Base-by-base conservation (phyloP, 2,113 vertebrate species). In the Callipepla californica region DNA sequence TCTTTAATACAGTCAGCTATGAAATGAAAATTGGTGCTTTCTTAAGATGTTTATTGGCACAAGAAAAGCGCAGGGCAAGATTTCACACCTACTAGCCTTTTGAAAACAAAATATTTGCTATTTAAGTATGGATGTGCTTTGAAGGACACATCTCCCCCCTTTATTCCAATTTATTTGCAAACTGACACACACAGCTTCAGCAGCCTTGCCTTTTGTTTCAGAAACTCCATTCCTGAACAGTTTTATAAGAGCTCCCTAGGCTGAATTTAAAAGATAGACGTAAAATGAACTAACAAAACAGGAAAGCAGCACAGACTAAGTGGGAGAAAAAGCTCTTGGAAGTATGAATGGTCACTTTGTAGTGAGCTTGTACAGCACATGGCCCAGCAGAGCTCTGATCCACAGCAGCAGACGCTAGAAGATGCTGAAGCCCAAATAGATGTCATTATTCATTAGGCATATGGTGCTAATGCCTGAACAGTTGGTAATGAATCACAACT, bases 91-190 rank as follows among this genome's bases (percentile, higher is more conserved):
- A 36, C n/a, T 48, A 58, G 25, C 18, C 65, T 53, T 4, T 45
- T 12, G 42, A 45, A 22, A 12, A 14, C 16, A 28, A 51, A 72
- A 9, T 7, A 32, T 21, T 80, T 32, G 51, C 42, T 34, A 1
- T 13, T 32, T 8, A 53, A 69, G 14, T 61, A 13, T 8, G 11
- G n/a, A 53, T 45, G 42, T 45, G 50, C 38, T 80, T 44, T 47
- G 28, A 28, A 45, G 18, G 44, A 28, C 48, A 19, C 0, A 12
- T 58, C 14, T 11, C 4, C 19, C 19, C 19, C 19, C 13, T 25
- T 2, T 28, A 3, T 11, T 67, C 17, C 44, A 42, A 4, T 1
- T 4, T 1, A 36, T 67, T 38, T 38, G 13, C 32, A 28, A 38
- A 57, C 53, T 19, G 30, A 32, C 53, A 32, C 6, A 55, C 28